These are phyloP conservation scores for Ips nitidus DNA, from an alignment of 1,140 invertebrate species.

Conservation along the genomic window DNA sequence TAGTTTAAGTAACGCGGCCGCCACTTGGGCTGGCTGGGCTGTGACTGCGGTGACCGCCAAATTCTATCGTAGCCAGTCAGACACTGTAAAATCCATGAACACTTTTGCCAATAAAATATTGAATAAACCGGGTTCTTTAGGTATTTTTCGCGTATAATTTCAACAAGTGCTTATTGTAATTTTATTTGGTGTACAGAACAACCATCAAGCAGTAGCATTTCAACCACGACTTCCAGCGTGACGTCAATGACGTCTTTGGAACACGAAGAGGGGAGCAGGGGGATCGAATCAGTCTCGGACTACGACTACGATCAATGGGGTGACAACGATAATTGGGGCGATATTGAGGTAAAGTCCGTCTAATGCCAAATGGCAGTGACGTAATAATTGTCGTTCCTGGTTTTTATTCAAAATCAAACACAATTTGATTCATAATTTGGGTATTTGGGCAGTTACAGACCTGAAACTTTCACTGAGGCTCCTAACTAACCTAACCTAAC, in stretches of 20 bases:
- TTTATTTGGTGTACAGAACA: slow-evolving; percentile 60
- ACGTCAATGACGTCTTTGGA: slow-evolving; percentile 82
- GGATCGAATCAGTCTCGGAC: slow-evolving; percentile 70
- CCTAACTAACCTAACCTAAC: too few relatives aligned
- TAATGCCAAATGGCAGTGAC: too few relatives aligned
- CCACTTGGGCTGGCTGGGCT: slow-evolving; percentile 96
- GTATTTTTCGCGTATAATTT: slow-evolving; percentile 53
- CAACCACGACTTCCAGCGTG: slow-evolving; percentile 81
- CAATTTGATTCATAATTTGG: too few relatives aligned
- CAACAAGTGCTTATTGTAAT: neutral
- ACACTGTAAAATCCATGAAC: slow-evolving; percentile 70
- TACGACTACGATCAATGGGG: slow-evolving; percentile 86
- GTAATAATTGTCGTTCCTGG: too few relatives aligned
- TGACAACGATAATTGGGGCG: slow-evolving; percentile 80
- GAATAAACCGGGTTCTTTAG: slow-evolving; percentile 76
- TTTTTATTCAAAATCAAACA: too few relatives aligned
- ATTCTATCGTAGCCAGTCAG: slow-evolving; percentile 86
- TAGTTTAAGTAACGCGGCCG: slow-evolving; percentile 79
- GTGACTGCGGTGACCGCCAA: slow-evolving; percentile 93
- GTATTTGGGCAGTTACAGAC: too few relatives aligned
- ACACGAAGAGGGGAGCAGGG: slow-evolving; percentile 67
- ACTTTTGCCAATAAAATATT: slow-evolving; percentile 63
- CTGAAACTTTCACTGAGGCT: too few relatives aligned
- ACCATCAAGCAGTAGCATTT: slow-evolving; percentile 80
- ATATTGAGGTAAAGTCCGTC: slow-evolving; percentile 66